These are phyloP conservation scores for Willisornis vidua DNA, from an alignment of 2,113 vertebrate genomes.

Conservation along the genomic window DNA sequence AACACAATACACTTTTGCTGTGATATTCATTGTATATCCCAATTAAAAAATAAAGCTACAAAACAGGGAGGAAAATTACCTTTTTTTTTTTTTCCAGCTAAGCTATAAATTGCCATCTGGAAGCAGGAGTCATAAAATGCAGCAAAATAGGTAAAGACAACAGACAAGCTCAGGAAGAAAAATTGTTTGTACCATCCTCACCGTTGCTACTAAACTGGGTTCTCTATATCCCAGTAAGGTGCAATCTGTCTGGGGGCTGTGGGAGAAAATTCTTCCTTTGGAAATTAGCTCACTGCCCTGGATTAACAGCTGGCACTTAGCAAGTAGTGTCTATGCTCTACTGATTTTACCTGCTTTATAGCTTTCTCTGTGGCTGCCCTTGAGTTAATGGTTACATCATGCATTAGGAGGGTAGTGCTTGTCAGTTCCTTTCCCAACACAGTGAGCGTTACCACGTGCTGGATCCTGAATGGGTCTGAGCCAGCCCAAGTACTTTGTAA, in stretches of 20 bases:
- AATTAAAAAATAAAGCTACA: neutral
- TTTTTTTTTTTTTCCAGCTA: neutral
- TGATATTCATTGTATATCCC: neutral
- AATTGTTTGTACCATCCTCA: neutral
- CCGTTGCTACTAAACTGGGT: neutral
- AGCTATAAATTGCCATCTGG: neutral
- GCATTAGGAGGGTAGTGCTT: neutral
- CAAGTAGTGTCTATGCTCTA: neutral
- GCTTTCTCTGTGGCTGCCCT: neutral
- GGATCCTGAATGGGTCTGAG: neutral
- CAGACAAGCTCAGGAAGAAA: neutral
- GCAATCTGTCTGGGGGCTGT: neutral
- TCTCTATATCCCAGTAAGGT: neutral
- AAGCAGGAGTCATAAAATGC: neutral
- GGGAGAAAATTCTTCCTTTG: neutral
- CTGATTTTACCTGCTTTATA: neutral
- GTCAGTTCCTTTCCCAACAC: neutral
- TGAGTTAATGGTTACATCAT: constrained; percentile 1
- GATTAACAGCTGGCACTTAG: neutral
- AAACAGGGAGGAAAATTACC: neutral
- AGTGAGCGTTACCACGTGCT: neutral
- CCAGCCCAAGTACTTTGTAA: neutral
- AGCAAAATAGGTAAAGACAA: neutral
- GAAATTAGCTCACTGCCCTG: neutral
- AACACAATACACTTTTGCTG: neutral